Conservation (phyloP, 2,888 invertebrate genomes). For the Gonocerus acuteangulatus region DNA sequence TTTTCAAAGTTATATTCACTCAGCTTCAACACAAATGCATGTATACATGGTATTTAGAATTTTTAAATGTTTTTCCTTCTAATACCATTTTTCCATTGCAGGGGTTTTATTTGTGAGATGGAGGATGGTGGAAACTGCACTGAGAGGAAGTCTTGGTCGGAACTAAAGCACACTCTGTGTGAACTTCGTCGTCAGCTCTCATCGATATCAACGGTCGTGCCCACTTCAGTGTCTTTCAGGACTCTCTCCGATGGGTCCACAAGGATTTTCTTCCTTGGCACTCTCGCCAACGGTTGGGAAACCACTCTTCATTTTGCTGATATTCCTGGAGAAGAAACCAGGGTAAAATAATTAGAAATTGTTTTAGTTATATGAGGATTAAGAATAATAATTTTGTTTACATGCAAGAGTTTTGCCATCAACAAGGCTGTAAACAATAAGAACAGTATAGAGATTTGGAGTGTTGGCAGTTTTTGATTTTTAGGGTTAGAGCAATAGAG, state of each 20-base stretch:
- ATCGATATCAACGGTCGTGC: slow-evolving; percentile 70
- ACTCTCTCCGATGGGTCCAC: slow-evolving; percentile 69
- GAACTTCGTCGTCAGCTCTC: slow-evolving; percentile 72
- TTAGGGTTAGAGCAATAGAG: too few relatives aligned
- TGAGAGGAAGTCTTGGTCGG: slow-evolving; percentile 58
- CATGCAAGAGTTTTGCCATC: too few relatives aligned
- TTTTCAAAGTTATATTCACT: too few relatives aligned
- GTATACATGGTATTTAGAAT: too few relatives aligned
- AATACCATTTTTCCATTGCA: too few relatives aligned
- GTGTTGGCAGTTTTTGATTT: too few relatives aligned
- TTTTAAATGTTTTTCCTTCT: too few relatives aligned
- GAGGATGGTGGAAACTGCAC: slow-evolving; percentile 35
- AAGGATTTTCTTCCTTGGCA: slow-evolving; percentile 82
- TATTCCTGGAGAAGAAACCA: slow-evolving; percentile 45
- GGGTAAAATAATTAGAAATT: slow-evolving; percentile 25
- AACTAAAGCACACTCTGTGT: slow-evolving; percentile 69
- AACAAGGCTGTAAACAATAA: too few relatives aligned
- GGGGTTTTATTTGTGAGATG: slow-evolving; percentile 41
- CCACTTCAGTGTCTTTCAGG: slow-evolving; percentile 73
- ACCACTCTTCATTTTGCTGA: slow-evolving; percentile 81
- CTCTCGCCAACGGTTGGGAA: slow-evolving; percentile 81
- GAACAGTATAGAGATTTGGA: too few relatives aligned
- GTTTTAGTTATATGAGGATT: slow-evolving; percentile 30
- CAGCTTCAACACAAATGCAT: too few relatives aligned
- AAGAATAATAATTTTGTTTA: too few relatives aligned